These are phyloP conservation scores for Herpetotheres cachinnans DNA, from an alignment of 2,113 vertebrate genomes.

Conservation along the genomic window DNA sequence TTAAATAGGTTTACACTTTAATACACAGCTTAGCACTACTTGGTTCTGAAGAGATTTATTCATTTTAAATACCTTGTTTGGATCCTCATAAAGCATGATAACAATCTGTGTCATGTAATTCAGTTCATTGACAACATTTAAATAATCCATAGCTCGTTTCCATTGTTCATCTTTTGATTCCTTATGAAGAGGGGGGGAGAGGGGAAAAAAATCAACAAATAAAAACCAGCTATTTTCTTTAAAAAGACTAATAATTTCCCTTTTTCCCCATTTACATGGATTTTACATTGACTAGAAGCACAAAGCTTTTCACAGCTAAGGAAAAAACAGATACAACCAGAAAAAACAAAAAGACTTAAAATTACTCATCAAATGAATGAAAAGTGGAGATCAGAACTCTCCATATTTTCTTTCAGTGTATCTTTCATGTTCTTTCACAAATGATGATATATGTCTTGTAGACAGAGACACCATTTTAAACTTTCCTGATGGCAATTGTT, in stretches of 20 bases:
- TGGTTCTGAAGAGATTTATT: not conserved
- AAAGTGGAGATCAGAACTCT: not conserved
- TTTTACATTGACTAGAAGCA: not conserved
- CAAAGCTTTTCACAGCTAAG: not conserved
- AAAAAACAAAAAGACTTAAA: not conserved
- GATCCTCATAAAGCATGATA: conserved; percentile 92
- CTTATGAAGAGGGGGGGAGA: conserved; percentile 54
- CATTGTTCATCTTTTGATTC: conserved; percentile 89
- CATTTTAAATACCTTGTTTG: conserved; percentile 84
- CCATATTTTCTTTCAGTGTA: not conserved
- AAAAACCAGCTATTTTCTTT: not conserved
- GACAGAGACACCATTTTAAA: not conserved
- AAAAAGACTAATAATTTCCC: not conserved
- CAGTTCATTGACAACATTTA: conserved; percentile 88
- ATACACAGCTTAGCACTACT: not conserved
- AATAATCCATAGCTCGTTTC: conserved; percentile 91
- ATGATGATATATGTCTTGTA: not conserved
- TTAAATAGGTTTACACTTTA: not conserved
- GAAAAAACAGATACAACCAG: not conserved
- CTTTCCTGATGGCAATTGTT: not conserved
- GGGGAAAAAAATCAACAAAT: not conserved
- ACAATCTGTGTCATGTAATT: conserved; percentile 95
- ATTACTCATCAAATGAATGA: not conserved
- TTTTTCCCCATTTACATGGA: not conserved
- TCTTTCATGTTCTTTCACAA: not conserved